Evolutionary conservation across 2,797 vertebrate species (phyloP).

Genomic region (Urophycis tenuis): DNA sequence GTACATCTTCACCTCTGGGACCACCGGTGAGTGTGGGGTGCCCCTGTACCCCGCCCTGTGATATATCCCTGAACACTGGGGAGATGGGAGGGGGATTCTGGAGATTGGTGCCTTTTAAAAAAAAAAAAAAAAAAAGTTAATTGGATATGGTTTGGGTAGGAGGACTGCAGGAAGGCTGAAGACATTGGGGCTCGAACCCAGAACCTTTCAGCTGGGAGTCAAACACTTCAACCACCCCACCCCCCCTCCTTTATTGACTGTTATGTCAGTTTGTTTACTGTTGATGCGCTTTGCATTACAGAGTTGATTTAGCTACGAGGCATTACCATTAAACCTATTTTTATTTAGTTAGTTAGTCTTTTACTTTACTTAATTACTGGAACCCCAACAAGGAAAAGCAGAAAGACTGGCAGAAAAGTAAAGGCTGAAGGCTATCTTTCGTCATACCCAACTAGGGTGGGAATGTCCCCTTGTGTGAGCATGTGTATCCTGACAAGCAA

Average conservation of each 20-base stretch:
- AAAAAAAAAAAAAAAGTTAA: no score
- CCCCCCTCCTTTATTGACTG: neutral
- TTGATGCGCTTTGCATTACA: neutral
- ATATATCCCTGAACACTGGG: neutral
- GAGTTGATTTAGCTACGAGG: neutral
- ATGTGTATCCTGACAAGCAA: neutral
- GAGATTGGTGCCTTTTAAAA: no score
- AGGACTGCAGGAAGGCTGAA: neutral
- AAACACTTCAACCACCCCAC: neutral
- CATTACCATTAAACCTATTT: neutral
- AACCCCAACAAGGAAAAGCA: neutral
- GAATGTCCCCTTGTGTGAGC: neutral
- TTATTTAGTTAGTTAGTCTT: neutral
- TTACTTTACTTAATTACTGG: no score
- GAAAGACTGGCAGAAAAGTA: neutral
- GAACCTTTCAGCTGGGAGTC: neutral
- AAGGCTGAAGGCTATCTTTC: neutral
- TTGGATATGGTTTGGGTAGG: no score
- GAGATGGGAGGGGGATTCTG: neutral
- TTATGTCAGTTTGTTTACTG: neutral
- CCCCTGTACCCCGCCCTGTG: neutral
- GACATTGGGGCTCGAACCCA: neutral
- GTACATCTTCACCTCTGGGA: conserved; percentile 93
- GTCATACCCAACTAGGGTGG: neutral
- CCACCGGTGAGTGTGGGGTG: conserved; percentile 72